phyloP scores from a whole-genome alignment of 2,797 vertebrate genomes.

The Coracias cyanogaster region DNA sequence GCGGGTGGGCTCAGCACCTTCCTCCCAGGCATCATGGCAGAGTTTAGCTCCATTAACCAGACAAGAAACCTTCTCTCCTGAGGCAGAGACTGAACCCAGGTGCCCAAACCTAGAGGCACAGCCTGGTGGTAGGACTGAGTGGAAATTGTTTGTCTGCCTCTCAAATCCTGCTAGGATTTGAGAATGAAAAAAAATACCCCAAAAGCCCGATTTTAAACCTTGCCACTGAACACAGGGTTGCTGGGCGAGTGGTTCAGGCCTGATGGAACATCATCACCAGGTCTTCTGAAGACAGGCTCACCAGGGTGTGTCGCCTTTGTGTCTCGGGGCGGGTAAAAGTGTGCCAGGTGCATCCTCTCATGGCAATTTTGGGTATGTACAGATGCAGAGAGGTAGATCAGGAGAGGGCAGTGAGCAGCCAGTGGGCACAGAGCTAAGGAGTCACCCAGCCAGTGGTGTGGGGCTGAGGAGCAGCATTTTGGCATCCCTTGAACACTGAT shows the following conservation, averaged over 20 bases:
- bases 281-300: neutral
- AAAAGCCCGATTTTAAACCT: neutral
- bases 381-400: neutral
- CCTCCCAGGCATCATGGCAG: neutral
- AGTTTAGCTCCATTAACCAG: neutral
- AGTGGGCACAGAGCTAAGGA: neutral
- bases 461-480: neutral
- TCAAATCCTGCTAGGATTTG: neutral
- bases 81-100: neutral
- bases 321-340: rapidly evolving
- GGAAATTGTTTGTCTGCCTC: neutral
- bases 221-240: neutral
- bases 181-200: rapidly evolving
- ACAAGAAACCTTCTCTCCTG: neutral
- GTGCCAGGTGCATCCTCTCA: neutral
- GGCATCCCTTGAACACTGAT: neutral
- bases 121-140: neutral
- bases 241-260: neutral
- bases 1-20: neutral
- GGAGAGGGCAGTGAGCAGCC: neutral
- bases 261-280: neutral
- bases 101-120: neutral
- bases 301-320: rapidly evolving
- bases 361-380: neutral
- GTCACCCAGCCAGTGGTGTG: rapidly evolving